A percentile compares a stretch with the other conserved stretches of the same genome.
Evolutionary conservation across 2,113 vertebrate species (phyloP).

Genomic region (Irena cyanogastra): DNA sequence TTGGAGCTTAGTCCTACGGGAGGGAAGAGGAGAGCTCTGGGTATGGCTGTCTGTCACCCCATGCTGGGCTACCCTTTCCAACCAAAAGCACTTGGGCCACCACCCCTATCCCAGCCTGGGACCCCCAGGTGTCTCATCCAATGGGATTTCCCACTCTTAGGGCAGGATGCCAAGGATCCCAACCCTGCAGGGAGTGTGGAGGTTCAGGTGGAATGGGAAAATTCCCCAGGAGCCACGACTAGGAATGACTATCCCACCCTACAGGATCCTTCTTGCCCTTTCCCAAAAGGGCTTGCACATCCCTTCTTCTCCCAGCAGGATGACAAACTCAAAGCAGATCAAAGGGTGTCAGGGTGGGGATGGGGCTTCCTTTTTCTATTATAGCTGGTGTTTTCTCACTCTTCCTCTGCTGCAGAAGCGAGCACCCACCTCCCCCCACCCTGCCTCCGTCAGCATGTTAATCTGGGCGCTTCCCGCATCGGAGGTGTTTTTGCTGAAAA

Average conservation of each 20-base stretch:
- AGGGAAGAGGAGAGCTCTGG: background rate
- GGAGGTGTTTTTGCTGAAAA: background rate
- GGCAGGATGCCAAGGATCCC: background rate
- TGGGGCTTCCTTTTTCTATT: background rate
- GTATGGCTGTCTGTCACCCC: background rate
- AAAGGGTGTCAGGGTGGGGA: background rate
- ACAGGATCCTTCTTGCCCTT: background rate
- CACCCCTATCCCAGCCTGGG: background rate
- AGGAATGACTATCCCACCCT: background rate
- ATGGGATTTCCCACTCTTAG: background rate
- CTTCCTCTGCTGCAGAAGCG: background rate
- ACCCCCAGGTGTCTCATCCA: background rate
- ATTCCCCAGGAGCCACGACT: background rate
- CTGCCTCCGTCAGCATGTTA: background rate
- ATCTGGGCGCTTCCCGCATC: background rate
- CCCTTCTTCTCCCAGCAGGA: background rate
- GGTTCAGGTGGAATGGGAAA: background rate
- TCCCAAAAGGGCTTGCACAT: background rate
- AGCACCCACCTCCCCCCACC: background rate
- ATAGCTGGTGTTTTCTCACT: background rate
- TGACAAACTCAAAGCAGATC: background rate
- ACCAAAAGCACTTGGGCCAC: background rate
- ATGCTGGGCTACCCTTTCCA: background rate
- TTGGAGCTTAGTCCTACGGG: background rate
- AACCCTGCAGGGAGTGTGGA: background rate